Conservation (phyloP, 2,888 invertebrate species). For the Stomorhina lunata region DNA sequence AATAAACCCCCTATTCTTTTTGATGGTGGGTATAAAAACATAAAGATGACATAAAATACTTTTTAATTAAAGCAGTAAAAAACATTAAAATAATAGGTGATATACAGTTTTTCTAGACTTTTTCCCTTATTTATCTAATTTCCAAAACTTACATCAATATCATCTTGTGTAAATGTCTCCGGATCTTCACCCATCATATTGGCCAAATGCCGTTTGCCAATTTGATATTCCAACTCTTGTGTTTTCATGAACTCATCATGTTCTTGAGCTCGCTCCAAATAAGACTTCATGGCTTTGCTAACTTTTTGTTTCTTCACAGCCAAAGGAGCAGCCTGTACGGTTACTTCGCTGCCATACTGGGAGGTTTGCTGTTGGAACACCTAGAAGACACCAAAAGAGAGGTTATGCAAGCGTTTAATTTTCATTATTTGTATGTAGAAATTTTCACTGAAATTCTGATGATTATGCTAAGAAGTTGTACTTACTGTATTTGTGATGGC, state of each 20-base stretch:
- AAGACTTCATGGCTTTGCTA: slow-evolving; percentile 94
- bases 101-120: too few relatives aligned
- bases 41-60: too few relatives aligned
- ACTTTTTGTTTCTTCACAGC: slow-evolving; percentile 82
- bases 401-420: slow-evolving; percentile 44
- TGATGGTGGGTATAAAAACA: too few relatives aligned
- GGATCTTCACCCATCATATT: slow-evolving; percentile 99
- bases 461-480: neutral
- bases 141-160: slow-evolving; percentile 86
- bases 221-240: slow-evolving; percentile 89
- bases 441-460: slow-evolving; percentile 4
- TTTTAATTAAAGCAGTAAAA: too few relatives aligned
- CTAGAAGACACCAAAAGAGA: slow-evolving; percentile 6
- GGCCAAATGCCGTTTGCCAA: slow-evolving; percentile 96
- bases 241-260: slow-evolving; percentile 92
- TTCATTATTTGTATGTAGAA: neutral
- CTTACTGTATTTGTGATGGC: slow-evolving; percentile 65
- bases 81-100: too few relatives aligned
- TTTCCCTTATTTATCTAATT: too few relatives aligned
- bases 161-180: slow-evolving; percentile 91
- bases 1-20: neutral
- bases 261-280: slow-evolving; percentile 89
- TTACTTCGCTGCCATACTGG: slow-evolving; percentile 72
- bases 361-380: slow-evolving; percentile 58
- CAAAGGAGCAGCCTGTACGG: slow-evolving; percentile 74